phyloP scores from a whole-genome alignment of 2,113 vertebrate species.

The Gnathonemus echidnorhynchus region DNA sequence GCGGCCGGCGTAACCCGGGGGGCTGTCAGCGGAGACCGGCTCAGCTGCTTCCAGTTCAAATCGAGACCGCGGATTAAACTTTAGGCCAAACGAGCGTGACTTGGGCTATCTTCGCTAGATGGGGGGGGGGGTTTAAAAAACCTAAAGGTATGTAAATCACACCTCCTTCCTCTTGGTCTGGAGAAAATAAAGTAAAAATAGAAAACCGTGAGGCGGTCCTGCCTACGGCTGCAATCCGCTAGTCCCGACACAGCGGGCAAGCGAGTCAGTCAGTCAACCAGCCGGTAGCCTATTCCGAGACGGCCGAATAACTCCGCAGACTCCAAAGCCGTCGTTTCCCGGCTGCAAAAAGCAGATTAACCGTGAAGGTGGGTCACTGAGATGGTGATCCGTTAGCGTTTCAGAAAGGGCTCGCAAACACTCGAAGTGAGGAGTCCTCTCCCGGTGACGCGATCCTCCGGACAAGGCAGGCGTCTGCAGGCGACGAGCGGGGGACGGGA shows the following conservation, averaged over 20 bases:
- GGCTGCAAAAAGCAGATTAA: constrained; percentile 41
- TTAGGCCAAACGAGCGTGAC: constrained; percentile 18
- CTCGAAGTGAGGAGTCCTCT: constrained; percentile 56
- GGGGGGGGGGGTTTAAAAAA: background rate
- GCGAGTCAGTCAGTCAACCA: constrained; percentile 35
- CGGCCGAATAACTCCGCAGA: constrained; percentile 44
- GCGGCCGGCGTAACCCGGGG: background rate
- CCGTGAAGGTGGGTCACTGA: constrained; percentile 45
- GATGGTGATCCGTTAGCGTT: background rate
- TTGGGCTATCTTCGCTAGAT: constrained; percentile 21
- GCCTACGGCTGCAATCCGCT: background rate
- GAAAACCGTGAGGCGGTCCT: too few relatives aligned
- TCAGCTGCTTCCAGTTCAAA: constrained; percentile 7
- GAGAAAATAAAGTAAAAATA: background rate
- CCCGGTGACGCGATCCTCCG: constrained; percentile 29
- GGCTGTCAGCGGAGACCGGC: background rate
- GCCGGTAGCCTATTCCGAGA: constrained; percentile 34
- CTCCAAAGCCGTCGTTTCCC: constrained; percentile 37
- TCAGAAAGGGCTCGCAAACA: constrained; percentile 21
- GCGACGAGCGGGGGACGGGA: constrained; percentile 41
- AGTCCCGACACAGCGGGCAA: background rate
- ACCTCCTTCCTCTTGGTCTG: background rate
- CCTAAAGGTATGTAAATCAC: background rate
- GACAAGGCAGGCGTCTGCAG: constrained; percentile 38
- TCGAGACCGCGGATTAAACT: constrained; percentile 24